Percentiles rank a stretch among this genome's conserved stretches.
These are phyloP conservation scores for Thunnus thynnus DNA, from an alignment of 2,113 vertebrate species.

Conservation along the genomic window DNA sequence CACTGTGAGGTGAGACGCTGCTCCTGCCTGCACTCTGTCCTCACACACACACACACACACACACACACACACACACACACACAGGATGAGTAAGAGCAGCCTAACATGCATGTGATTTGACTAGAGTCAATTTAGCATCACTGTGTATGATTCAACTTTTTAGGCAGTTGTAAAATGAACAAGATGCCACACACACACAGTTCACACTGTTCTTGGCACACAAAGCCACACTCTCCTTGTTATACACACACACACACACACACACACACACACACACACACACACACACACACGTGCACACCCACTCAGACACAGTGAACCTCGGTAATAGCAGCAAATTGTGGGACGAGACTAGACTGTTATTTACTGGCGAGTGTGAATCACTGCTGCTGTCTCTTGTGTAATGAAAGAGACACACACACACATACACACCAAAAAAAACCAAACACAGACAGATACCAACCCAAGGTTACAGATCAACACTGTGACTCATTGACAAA, in stretches of 20 bases:
- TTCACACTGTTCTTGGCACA: not conserved
- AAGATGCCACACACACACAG: not conserved
- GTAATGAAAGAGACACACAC: conserved; percentile 54
- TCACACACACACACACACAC: not conserved
- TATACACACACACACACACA: conserved; percentile 13
- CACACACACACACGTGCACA: not conserved
- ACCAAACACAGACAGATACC: conserved; percentile 37
- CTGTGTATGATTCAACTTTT: conserved; percentile 30
- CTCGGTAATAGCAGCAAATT: conserved; percentile 16
- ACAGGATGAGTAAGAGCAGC: conserved; percentile 21
- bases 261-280: not conserved
- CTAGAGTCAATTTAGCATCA: conserved; percentile 18
- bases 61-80: not conserved
- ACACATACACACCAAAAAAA: conserved; percentile 1
- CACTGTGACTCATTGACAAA: conserved; percentile 73
- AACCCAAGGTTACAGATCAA: conserved; percentile 52
- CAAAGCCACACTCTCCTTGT: not conserved
- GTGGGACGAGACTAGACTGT: conserved; percentile 41
- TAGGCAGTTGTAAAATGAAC: conserved; percentile 10
- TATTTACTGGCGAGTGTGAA: conserved; percentile 41
- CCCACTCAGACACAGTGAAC: conserved; percentile 31
- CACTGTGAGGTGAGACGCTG: conserved; percentile 93
- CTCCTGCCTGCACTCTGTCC: not conserved
- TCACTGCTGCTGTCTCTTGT: conserved; percentile 42
- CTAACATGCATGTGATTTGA: conserved; percentile 6